phyloP scores from a whole-genome alignment of 2,888 invertebrate species.

The Pyralis farinalis region DNA sequence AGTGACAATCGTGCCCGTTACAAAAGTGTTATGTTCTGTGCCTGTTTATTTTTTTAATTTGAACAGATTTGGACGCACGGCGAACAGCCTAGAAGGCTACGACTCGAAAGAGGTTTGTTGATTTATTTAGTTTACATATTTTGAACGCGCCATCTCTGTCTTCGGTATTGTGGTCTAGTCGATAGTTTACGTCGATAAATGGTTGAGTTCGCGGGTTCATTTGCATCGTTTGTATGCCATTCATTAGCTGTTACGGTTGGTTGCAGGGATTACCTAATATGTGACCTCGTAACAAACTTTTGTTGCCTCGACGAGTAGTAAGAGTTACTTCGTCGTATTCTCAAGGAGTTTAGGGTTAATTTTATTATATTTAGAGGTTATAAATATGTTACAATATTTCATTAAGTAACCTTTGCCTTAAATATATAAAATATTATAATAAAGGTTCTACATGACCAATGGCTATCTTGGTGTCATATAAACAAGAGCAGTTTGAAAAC shows the following conservation, averaged over 20 bases:
- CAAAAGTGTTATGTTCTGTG: conserved; percentile 60
- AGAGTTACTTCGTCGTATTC: neutral
- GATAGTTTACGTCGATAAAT: conserved; percentile 47
- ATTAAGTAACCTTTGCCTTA: too few relatives aligned
- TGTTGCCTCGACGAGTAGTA: conserved; percentile 1
- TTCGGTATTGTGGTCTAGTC: conserved; percentile 42
- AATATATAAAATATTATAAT: too few relatives aligned
- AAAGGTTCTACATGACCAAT: too few relatives aligned
- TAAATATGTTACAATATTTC: too few relatives aligned
- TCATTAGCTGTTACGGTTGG: conserved; percentile 62
- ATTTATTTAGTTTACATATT: conserved; percentile 27
- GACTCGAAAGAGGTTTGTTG: conserved; percentile 56
- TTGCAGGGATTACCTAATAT: conserved; percentile 59
- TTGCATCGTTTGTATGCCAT: conserved; percentile 64
- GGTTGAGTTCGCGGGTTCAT: conserved; percentile 46
- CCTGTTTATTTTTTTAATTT: conserved; percentile 57
- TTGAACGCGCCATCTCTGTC: conserved; percentile 28
- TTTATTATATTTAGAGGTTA: too few relatives aligned
- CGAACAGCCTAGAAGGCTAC: conserved; percentile 45
- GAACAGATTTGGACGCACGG: conserved; percentile 39
- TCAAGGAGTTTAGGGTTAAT: too few relatives aligned
- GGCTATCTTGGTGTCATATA: too few relatives aligned
- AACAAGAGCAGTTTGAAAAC: too few relatives aligned
- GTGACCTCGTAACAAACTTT: conserved; percentile 40
- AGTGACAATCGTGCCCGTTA: conserved; percentile 66